Evolutionary conservation across 92 coral and sea anemone genomes (phyloP), one percentile per base, ranked within the genome.

Genomic region (Phenganax marumi): DNA sequence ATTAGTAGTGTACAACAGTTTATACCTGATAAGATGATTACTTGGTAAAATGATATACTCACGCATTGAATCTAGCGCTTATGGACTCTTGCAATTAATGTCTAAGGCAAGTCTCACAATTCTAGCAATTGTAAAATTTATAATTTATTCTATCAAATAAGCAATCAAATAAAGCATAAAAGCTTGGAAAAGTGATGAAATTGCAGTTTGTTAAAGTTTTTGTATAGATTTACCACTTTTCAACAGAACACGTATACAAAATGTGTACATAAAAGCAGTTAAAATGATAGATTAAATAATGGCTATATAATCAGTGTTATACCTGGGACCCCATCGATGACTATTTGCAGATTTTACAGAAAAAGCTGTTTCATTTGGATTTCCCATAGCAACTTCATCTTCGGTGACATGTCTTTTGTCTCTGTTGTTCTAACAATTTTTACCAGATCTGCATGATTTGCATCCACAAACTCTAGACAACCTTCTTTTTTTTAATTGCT

Each of bases 301-400:
- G n/a, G 8, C n/a, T 7, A 61, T 17, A 61, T 17, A 16, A 17
- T 16, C 68, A 61, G 22, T n/a, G n/a, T n/a, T n/a, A n/a, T n/a
- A 61, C 68, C 68, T 8, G 6, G 68, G 68, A 61, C 22, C 7
- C 68, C 68, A 61, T 7, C 68, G 68, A 26, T 61, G 22, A 16
- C 68, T 26, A 17, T 61, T 16, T 17, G 68, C 68, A 8, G 68
- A 61, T 16, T 61, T 61, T 8, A 26, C n/a, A 26, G 68, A 8
- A 19, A 61, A 61, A n/a, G n/a, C n/a, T 61, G 68, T 61, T 61
- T 61, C 68, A 61, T 16, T 16, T 61, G 68, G 8, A 7, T 7
- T 7, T 61, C 68, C 68, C 68, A 61, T 16, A 61, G 68, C n/a
- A 61, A 16, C 22, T 61, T 61, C 68, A 61, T 61, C 8, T 61